Evolutionary conservation across 2,888 invertebrate species (phyloP), one percentile per base, ranked within the genome.

Genomic region (Catocala nupta): DNA sequence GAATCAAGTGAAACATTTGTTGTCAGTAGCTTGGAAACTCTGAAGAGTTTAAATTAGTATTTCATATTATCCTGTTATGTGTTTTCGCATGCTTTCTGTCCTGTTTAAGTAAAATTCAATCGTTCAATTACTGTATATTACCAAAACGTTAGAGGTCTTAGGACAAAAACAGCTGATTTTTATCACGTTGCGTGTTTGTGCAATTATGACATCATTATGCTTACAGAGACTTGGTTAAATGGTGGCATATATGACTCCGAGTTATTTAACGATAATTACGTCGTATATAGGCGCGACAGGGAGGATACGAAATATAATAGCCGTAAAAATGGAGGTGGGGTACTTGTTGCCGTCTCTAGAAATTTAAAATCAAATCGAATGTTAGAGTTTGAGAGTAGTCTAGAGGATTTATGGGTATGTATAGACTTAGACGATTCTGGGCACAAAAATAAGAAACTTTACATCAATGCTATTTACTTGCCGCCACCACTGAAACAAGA

Each of bases 241-340:
- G 34, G 51, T 12, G 43, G 55, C n/a, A n/a, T n/a, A n/a, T 64
- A 60, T 34, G 9, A n/a, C n/a, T n/a, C 48, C 2, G 73, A 75
- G 48, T 57, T 73, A 7, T 75, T 75, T 59, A 66, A 68, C 44
- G 58, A 65, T 25, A 63, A 58, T 10, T 75, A 71, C 49, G 43
- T 36, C n/a, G 68, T 75, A 10, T 73, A 71, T 51, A 71, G 70
- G 42, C 55, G 67, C 34, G 75, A 73, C 51, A 66, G 72, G 12
- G 59, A 62, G 10, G 34, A 43, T 42, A 53, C 55, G 12, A 55
- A 42, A 5, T 53, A 51, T 9, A 52, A 13, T 36, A 10, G 8
- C 3, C 52, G 56, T 13, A 59, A 44, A 36, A 55, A 59, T 39
- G 59, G 59, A 6, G 63, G 63, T 25, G 63, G 65, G 9, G 56